Percentiles rank a stretch among this genome's conserved stretches.
Evolutionary conservation across 2,888 invertebrate genomes (phyloP).

Genomic region (Apocheima hispidaria): DNA sequence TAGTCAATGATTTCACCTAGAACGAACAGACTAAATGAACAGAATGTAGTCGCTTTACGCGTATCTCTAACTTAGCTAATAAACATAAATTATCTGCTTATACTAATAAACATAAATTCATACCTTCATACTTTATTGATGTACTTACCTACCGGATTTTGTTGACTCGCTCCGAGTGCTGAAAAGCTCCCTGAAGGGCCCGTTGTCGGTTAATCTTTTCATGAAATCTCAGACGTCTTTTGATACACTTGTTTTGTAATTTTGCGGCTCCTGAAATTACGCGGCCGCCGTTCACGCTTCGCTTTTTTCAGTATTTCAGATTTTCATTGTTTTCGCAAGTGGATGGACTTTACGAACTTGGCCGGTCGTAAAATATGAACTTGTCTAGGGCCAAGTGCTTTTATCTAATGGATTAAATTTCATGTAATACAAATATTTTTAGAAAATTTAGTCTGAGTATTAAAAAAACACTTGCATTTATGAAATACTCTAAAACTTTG

Average conservation of each 20-base stretch:
- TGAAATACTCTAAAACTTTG: not conserved
- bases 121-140: not conserved
- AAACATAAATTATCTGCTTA: not conserved
- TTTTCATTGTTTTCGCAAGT: constrained; percentile 27
- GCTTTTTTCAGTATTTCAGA: constrained; percentile 19
- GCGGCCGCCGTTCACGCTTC: constrained; percentile 20
- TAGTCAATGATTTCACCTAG: too few relatives aligned
- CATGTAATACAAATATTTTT: not conserved
- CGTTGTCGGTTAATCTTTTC: constrained; percentile 36
- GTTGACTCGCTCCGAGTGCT: constrained; percentile 8
- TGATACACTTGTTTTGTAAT: constrained; percentile 37
- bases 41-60: too few relatives aligned
- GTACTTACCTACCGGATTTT: not conserved
- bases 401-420: constrained; percentile 12
- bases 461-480: not conserved
- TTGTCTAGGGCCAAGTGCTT: constrained; percentile 12
- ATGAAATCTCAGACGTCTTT: constrained; percentile 25
- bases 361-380: constrained; percentile 3
- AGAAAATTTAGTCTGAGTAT: not conserved
- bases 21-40: too few relatives aligned
- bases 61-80: too few relatives aligned
- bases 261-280: constrained; percentile 23
- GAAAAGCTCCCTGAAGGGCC: constrained; percentile 11
- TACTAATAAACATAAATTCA: not conserved
- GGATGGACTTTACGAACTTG: constrained; percentile 17